Base-by-base conservation (phyloP, 2,113 vertebrate genomes). In the Pelvicachromis taeniatus region DNA sequence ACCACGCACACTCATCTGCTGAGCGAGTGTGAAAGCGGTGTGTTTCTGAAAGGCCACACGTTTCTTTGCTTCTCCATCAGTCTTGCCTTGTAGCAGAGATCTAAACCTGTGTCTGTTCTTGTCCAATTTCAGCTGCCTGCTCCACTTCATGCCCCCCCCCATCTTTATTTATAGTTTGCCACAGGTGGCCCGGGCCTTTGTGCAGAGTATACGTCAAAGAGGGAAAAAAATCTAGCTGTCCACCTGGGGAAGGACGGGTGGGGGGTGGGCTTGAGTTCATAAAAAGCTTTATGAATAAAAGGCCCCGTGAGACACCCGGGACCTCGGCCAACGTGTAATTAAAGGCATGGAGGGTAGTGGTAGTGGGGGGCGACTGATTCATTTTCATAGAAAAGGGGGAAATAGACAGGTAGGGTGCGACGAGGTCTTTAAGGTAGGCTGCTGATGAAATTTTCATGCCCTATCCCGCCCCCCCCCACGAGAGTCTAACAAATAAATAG, bases 391-490 rank as follows among this genome's bases (percentile, higher is more conserved):
- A 81, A 50, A 55, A n/a, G 52, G 80, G 73, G 23, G 40, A 23
- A 26, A 16, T 17, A 75, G 91, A 87, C 89, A 89, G 81, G 78
- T 54, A 38, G 55, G 84, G 55, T 68, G 55, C 53, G 79, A 80
- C 3, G 14, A 50, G 78, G 87, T 91, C 87, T 85, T 55, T 50
- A 68, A 86, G 85, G 70, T 88, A 61, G 40, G 54, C 81, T n/a
- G 77, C 87, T 89, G 85, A 95, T 95, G 78, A 92, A 91, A 94
- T 90, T 92, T 94, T 91, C 86, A 93, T 93, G 78, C 89, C 79
- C 80, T n/a, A 26, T 56, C 68, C n/a, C 40, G 9, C 78, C 75
- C 59, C 59, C 29, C 26, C 59, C 35, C 54, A n/a, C n/a, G n/a
- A 21, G 31, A 33, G 87, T 87, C 87, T 81, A 89, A 92, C 80